Evolutionary conservation across 2,888 invertebrate genomes (phyloP).

Genomic region (Furcula furcula): DNA sequence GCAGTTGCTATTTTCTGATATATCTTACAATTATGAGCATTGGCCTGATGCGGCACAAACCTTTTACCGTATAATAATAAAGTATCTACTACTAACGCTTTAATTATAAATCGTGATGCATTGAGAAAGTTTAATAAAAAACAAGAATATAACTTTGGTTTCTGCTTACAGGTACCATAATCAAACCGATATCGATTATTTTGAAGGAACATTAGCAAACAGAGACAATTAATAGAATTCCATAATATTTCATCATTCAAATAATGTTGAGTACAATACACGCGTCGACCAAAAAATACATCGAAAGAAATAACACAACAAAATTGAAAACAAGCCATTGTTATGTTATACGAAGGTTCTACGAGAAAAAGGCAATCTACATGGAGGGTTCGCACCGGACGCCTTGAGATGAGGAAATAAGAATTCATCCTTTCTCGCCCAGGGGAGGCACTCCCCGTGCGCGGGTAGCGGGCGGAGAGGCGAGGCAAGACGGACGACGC

Average conservation of each 20-base stretch:
- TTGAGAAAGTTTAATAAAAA: too few relatives aligned
- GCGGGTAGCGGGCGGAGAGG: slow-evolving; percentile 37
- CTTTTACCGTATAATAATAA: background rate
- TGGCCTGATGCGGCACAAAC: slow-evolving; percentile 6
- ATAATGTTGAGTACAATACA: too few relatives aligned
- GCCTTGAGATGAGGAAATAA: slow-evolving; percentile 80
- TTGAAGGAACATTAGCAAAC: too few relatives aligned
- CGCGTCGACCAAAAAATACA: too few relatives aligned
- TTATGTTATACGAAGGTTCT: slow-evolving; percentile 77
- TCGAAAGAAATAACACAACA: slow-evolving; percentile 61
- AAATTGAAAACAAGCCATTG: slow-evolving; percentile 80
- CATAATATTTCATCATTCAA: too few relatives aligned
- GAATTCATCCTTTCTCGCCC: slow-evolving; percentile 81
- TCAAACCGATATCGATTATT: too few relatives aligned
- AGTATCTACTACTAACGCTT: too few relatives aligned
- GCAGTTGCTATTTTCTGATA: slow-evolving; percentile 57
- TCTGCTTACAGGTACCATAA: too few relatives aligned
- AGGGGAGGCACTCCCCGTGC: slow-evolving; percentile 38
- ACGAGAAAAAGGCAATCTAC: slow-evolving; percentile 80
- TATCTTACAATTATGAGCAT: slow-evolving; percentile 45
- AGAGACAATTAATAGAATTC: too few relatives aligned
- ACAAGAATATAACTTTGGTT: too few relatives aligned
- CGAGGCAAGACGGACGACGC: slow-evolving; percentile 84
- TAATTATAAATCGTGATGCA: too few relatives aligned
- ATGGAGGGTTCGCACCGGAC: slow-evolving; percentile 78